phyloP scores from a whole-genome alignment of 2,797 vertebrate genomes.

The Oryzias sinensis region DNA sequence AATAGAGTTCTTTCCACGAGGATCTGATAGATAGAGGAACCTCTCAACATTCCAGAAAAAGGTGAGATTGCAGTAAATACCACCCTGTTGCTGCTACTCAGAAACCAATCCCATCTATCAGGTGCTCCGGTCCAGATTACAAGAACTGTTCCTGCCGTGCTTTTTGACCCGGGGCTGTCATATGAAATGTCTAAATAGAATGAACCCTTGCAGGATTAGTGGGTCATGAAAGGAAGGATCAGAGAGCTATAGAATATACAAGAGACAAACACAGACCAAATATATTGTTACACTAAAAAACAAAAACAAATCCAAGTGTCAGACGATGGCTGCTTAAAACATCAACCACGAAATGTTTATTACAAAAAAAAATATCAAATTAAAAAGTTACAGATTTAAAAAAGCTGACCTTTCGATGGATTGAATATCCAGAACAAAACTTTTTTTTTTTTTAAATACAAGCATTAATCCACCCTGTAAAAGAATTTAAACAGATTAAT shows the following conservation, averaged over 20 bases:
- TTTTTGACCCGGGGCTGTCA: conserved; percentile 49
- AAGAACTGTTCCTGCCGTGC: conserved; percentile 41
- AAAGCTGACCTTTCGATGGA: not conserved
- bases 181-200: conserved; percentile 34
- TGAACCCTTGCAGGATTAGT: conserved; percentile 50
- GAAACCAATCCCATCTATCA: conserved; percentile 21
- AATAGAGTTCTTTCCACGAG: conserved; percentile 44
- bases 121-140: conserved; percentile 31
- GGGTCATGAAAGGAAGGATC: conserved; percentile 42
- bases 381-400: too few species aligned
- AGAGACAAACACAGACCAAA: conserved; percentile 31
- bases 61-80: not conserved
- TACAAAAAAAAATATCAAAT: too few species aligned
- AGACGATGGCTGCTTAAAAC: not conserved
- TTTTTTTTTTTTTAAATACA: not conserved
- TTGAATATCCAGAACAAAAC: conserved; percentile 1
- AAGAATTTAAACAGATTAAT: too few species aligned
- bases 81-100: not conserved
- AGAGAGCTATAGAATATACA: conserved; percentile 67
- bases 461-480: too few species aligned
- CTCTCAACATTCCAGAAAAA: conserved; percentile 7
- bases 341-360: not conserved
- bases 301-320: not conserved
- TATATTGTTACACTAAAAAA: not conserved
- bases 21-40: conserved; percentile 19